Evolutionary conservation across 2,113 vertebrate species (phyloP), one percentile per base, ranked within the genome.

Genomic region (Pyxicephalus adspersus): DNA sequence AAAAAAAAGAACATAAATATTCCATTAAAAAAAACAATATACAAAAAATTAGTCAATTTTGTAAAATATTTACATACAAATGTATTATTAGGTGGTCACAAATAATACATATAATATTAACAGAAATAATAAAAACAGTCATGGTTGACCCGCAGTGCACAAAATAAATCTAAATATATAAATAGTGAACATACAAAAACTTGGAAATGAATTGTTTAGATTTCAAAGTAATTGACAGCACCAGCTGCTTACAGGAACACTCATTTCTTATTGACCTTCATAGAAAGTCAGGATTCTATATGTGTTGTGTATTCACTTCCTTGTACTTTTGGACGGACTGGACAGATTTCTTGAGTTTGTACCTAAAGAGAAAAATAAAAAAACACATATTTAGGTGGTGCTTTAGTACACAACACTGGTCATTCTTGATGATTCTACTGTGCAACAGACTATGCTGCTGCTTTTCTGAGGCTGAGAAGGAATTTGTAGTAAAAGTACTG

Each of bases 1-100:
- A 22, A 67, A 55, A 66, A 66, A 34, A 79, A 68, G 51, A 45
- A 70, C 54, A 79, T 79, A 79, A 79, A 79, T 79, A 79, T 68
- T 79, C 11, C 25, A 72, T 79, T 68, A 19, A 79, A 79, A 77
- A 68, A 45, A 3, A 4, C 45, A 57, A 15, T 5, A 57, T 68
- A 68, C 16, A 68, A 79, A 72, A n/a, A 79, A 57, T 67, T 38
- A 5, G 20, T 31, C 29, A 45, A 3, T 50, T 29, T 19, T 78
- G 26, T 54, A 57, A 78, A 67, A 78, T 77, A 74, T 74, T 74
- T 74, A 67, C 77, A 58, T 28, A 45, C 38, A 72, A 26, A 68
- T n/a, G 22, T 18, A 50, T 15, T 58, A 19, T 57, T 23, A 67
- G 5, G 13, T 38, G 26, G 20, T 38, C 61, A 67, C 16, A 58